Evolutionary conservation across 2,113 vertebrate species (phyloP).

Genomic region (Regulus satrapa): DNA sequence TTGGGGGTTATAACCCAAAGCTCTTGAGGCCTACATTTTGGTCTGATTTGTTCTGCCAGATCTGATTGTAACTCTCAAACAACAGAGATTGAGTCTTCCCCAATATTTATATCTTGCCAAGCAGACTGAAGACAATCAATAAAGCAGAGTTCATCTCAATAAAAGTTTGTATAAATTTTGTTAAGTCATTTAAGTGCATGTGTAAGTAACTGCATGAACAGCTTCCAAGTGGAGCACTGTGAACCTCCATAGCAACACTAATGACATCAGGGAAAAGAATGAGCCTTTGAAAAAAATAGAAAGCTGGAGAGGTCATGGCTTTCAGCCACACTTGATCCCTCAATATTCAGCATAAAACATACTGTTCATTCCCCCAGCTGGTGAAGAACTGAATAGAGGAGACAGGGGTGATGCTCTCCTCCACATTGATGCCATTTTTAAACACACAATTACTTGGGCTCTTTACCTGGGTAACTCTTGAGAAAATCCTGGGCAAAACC

Average conservation of each 20-base stretch:
- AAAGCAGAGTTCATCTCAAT: background rate
- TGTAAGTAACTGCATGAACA: background rate
- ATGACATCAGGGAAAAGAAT: background rate
- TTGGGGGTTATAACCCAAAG: background rate
- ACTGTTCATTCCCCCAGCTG: background rate
- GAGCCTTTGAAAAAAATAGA: background rate
- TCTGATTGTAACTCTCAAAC: background rate
- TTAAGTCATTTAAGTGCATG: background rate
- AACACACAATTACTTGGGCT: background rate
- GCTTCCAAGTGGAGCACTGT: background rate
- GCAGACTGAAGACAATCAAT: background rate
- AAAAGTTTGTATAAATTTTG: constrained; percentile 1
- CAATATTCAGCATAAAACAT: background rate
- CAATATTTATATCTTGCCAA: background rate
- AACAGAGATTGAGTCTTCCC: background rate
- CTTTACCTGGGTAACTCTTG: background rate
- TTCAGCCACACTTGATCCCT: background rate
- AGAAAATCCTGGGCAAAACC: background rate
- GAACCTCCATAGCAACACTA: background rate
- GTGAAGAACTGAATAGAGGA: background rate
- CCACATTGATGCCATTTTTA: background rate
- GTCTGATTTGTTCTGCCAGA: background rate
- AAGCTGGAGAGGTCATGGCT: background rate
- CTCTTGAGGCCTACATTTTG: background rate
- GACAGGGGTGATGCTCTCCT: background rate